Conservation (phyloP, 2,113 vertebrate species). For the Prietella phreatophila region DNA sequence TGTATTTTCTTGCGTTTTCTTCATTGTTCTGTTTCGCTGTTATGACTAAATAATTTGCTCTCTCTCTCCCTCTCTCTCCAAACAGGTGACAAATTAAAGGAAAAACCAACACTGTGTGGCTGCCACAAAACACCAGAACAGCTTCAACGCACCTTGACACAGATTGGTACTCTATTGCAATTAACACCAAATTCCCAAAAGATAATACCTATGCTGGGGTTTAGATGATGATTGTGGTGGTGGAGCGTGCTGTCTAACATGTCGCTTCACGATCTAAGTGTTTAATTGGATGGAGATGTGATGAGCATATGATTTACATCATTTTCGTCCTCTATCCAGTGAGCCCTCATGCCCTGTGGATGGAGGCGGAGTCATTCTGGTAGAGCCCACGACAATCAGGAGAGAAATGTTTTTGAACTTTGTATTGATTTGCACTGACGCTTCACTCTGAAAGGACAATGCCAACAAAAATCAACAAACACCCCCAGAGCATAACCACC, state of each 20-base stretch:
- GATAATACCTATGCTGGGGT: too few relatives aligned
- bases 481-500: not conserved
- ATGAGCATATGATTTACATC: not conserved
- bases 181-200: too few relatives aligned
- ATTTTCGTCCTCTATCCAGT: not conserved
- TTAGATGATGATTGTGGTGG: too few relatives aligned
- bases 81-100: too few relatives aligned
- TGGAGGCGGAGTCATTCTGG: not conserved
- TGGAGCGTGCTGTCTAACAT: not conserved
- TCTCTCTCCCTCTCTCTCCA: too few relatives aligned
- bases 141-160: not conserved
- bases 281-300: too few relatives aligned
- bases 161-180: too few relatives aligned
- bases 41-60: too few relatives aligned
- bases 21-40: too few relatives aligned
- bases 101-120: too few relatives aligned
- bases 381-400: not conserved
- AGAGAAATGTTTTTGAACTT: not conserved
- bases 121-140: not conserved
- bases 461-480: not conserved
- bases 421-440: not conserved
- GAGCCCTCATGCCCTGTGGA: not conserved
- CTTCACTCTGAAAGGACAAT: not conserved
- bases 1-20: too few relatives aligned
- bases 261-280: too few relatives aligned